phyloP scores from a whole-genome alignment of 2,797 vertebrate genomes.

The Alcedo quadribrachys region DNA sequence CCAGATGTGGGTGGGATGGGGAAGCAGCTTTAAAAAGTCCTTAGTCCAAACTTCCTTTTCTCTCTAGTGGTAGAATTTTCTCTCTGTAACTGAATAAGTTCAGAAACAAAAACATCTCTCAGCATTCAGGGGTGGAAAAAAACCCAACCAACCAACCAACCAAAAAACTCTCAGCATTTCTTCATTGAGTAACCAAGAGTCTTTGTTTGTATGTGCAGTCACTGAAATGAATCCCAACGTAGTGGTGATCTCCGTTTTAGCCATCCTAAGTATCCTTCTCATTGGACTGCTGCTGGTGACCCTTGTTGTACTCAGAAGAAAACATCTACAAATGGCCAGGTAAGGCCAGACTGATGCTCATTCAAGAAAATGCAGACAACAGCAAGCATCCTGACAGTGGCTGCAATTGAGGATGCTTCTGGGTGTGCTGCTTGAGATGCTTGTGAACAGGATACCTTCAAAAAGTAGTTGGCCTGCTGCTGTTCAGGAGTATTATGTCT shows the following conservation, averaged over 20 bases:
- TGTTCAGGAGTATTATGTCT: not conserved
- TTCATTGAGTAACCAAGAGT: not conserved
- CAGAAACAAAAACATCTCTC: not conserved
- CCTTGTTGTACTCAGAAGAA: conserved; percentile 90
- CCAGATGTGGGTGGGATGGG: not conserved
- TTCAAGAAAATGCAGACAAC: not conserved
- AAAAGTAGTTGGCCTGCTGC: not conserved
- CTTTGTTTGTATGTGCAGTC: conserved; percentile 75
- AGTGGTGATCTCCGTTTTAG: conserved; percentile 91
- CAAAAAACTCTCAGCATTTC: not conserved
- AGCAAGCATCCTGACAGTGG: not conserved
- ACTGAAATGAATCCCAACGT: conserved; percentile 93
- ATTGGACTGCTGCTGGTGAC: conserved; percentile 89
- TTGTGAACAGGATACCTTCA: not conserved
- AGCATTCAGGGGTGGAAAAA: not conserved
- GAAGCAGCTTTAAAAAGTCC: not conserved
- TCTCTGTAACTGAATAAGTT: not conserved
- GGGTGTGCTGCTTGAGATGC: not conserved
- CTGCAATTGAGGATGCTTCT: not conserved
- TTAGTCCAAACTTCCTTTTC: not conserved
- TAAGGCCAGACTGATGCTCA: conserved; percentile 35
- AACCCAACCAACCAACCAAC: not conserved
- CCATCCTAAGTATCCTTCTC: conserved; percentile 90
- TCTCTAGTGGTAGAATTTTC: not conserved
- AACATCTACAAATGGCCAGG: conserved; percentile 94